Conservation (phyloP, 1,140 invertebrate species). For the Drosophila sulfurigaster region DNA sequence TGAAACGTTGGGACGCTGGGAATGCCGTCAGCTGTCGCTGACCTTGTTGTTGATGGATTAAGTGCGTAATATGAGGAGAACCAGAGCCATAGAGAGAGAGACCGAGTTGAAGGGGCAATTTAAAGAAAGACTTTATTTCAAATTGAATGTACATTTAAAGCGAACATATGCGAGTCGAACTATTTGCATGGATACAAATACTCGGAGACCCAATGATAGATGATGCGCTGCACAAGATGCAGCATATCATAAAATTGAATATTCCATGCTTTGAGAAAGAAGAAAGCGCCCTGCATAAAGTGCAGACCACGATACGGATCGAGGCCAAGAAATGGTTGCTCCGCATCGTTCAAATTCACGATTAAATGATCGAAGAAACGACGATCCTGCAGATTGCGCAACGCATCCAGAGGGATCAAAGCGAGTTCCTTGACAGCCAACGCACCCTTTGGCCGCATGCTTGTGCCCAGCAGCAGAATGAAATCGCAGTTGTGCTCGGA, state of each 20-base stretch:
- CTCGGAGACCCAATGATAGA: conserved; percentile 34
- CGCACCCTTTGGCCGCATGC: conserved; percentile 44
- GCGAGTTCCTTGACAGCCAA: conserved; percentile 42
- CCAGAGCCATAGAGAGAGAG: neutral
- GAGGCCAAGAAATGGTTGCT: conserved; percentile 36
- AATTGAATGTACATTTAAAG: neutral
- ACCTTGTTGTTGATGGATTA: conserved; percentile 23
- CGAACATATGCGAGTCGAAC: neutral
- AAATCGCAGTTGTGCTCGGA: conserved; percentile 76
- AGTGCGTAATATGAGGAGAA: conserved; percentile 14
- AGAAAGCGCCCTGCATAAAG: conserved; percentile 80
- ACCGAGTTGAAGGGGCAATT: neutral
- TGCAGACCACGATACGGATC: conserved; percentile 50
- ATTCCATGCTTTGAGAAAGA: conserved; percentile 49
- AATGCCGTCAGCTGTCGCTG: conserved; percentile 11
- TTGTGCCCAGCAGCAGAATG: conserved; percentile 85
- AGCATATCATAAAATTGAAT: conserved; percentile 34
- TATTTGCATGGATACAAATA: conserved; percentile 1
- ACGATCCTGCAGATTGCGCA: conserved; percentile 82
- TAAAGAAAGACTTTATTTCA: neutral
- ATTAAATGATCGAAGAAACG: conserved; percentile 51
- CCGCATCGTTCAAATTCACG: conserved; percentile 48
- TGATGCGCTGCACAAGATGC: conserved; percentile 36
- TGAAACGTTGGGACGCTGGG: neutral
- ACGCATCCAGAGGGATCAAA: conserved; percentile 40